These are phyloP conservation scores for Pteropus rufus DNA, from an alignment of 2,797 vertebrate genomes.

Conservation along the genomic window DNA sequence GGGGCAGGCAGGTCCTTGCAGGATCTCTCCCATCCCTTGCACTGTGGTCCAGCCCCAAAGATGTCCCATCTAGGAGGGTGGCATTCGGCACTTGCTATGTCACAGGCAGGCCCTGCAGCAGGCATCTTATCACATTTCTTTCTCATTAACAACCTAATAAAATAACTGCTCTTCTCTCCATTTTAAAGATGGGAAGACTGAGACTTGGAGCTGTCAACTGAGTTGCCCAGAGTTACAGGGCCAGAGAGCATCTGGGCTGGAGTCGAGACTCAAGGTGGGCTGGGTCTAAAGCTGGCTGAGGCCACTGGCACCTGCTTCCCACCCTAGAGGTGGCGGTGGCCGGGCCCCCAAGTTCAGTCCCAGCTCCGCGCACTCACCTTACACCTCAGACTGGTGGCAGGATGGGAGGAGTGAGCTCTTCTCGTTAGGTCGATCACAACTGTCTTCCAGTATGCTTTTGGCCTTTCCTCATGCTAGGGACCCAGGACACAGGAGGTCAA, in stretches of 20 bases:
- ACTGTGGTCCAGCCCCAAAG: background rate
- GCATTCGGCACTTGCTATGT: background rate
- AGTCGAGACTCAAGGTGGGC: background rate
- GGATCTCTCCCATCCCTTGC: background rate
- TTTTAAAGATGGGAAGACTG: background rate
- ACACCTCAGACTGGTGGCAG: background rate
- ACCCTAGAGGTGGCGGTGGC: background rate
- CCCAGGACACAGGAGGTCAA: background rate
- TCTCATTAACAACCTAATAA: background rate
- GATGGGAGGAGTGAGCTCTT: background rate
- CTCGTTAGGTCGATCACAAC: background rate
- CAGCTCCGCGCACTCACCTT: background rate
- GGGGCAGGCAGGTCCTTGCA: background rate
- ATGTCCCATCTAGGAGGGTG: rapidly evolving
- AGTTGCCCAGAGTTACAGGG: background rate
- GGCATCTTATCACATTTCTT: background rate
- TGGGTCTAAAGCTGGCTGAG: background rate
- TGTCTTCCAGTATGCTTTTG: background rate
- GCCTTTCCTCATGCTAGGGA: background rate
- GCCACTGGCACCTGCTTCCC: background rate
- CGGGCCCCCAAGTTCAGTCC: background rate
- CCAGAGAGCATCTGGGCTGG: background rate
- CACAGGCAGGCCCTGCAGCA: too few species aligned
- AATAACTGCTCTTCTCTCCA: background rate
- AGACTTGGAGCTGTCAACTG: background rate